These are phyloP conservation scores for Fratercula arctica DNA, from an alignment of 2,797 vertebrate species.

Conservation along the genomic window DNA sequence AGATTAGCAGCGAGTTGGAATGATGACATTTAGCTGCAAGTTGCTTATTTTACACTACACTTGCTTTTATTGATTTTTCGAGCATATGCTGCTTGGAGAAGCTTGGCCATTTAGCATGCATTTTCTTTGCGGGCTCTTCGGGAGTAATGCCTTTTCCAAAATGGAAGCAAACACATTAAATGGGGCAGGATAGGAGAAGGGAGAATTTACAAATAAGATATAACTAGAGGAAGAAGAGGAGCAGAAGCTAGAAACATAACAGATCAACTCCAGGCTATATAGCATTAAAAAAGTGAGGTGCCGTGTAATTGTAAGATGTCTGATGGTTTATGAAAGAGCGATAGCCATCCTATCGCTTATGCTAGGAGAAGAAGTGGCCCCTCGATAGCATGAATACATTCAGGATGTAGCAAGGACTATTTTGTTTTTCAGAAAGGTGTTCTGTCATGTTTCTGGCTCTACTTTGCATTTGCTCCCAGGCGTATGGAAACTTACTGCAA, in stretches of 20 bases:
- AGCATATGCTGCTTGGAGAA: neutral
- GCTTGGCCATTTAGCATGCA: neutral
- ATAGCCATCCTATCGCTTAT: neutral
- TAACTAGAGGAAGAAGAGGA: neutral
- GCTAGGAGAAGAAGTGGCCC: neutral
- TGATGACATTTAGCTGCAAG: neutral
- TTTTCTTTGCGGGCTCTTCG: rapidly evolving
- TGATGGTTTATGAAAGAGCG: neutral
- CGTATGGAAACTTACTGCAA: neutral
- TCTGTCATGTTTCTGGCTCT: neutral
- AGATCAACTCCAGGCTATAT: neutral
- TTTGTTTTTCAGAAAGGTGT: neutral
- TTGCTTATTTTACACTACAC: neutral
- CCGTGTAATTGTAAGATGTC: neutral
- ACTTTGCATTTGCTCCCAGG: neutral
- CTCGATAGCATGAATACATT: neutral
- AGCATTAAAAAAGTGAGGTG: neutral
- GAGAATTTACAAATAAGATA: neutral
- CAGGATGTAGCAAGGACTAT: neutral
- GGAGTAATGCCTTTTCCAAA: neutral
- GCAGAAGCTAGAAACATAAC: neutral
- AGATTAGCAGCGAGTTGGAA: conserved; percentile 11
- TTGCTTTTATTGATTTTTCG: conserved; percentile 8
- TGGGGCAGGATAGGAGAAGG: neutral
- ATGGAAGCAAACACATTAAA: neutral